Evolutionary conservation across 2,888 invertebrate species (phyloP).

Genomic region (Dynastes maya): DNA sequence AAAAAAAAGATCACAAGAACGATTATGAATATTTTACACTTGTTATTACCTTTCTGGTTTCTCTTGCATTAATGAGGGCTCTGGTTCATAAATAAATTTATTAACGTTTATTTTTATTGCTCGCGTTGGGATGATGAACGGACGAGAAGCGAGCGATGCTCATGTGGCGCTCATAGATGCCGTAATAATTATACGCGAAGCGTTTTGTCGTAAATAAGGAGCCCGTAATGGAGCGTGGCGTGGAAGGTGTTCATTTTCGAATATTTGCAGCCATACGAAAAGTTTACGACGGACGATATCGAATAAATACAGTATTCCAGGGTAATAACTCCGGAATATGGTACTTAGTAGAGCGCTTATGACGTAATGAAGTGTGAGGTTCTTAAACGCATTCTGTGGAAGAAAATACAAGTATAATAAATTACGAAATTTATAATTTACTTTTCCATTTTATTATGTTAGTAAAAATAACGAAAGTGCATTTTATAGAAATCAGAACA

Average conservation of each 20-base stretch:
- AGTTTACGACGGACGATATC: conserved; percentile 10
- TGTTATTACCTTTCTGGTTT: conserved; percentile 59
- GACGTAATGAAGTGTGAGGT: too few relatives aligned
- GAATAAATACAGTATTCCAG: not conserved
- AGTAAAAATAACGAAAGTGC: too few relatives aligned
- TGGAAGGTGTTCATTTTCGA: conserved; percentile 37
- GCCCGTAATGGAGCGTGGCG: conserved; percentile 22
- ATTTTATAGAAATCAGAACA: too few relatives aligned
- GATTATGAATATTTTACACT: conserved; percentile 66
- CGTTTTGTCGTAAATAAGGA: conserved; percentile 36
- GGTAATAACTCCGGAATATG: too few relatives aligned
- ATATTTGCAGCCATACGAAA: conserved; percentile 26
- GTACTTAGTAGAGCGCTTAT: too few relatives aligned
- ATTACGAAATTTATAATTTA: too few relatives aligned
- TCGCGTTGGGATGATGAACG: conserved; percentile 30
- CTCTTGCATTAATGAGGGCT: conserved; percentile 49
- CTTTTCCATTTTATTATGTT: too few relatives aligned
- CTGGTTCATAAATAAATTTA: conserved; percentile 51
- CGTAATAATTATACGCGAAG: conserved; percentile 40
- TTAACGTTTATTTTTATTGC: conserved; percentile 49
- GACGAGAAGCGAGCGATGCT: conserved; percentile 5
- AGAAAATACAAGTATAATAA: too few relatives aligned
- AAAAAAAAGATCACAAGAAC: conserved; percentile 58
- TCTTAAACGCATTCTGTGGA: too few relatives aligned
- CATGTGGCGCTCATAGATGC: conserved; percentile 32